A percentile compares a stretch with the other conserved stretches of the same genome.
phyloP scores from a whole-genome alignment of 2,888 invertebrate species.

The Lamproptera curius region DNA sequence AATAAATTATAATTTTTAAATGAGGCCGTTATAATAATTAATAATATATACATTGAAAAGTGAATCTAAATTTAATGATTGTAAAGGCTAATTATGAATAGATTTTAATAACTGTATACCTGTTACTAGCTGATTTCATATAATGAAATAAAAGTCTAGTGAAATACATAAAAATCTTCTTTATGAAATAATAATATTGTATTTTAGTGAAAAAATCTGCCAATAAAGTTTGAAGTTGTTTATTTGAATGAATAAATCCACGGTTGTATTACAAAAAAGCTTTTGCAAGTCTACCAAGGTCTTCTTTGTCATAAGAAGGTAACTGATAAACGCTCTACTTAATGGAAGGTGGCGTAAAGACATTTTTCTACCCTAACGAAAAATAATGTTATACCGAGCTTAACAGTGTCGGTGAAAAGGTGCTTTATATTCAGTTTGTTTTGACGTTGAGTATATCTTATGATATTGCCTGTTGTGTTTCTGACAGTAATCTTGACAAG shows the following conservation, averaged over 20 bases:
- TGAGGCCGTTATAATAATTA: no score
- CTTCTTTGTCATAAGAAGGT: constrained; percentile 20
- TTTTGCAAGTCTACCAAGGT: constrained; percentile 17
- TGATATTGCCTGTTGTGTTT: constrained; percentile 21
- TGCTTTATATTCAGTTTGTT: constrained; percentile 22
- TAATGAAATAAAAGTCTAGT: no score
- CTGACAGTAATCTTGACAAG: constrained; percentile 18
- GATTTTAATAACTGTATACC: no score
- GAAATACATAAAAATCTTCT: no score
- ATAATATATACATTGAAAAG: no score
- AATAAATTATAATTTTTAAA: no score
- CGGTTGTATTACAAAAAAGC: constrained; percentile 17
- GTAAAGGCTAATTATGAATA: no score
- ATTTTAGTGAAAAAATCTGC: constrained; percentile 1
- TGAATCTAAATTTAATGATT: no score
- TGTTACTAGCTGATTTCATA: no score
- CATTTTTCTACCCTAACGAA: constrained; percentile 22
- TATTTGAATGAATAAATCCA: constrained; percentile 6
- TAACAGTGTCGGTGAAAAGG: constrained; percentile 22
- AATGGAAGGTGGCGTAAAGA: constrained; percentile 22
- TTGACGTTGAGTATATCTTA: constrained; percentile 22
- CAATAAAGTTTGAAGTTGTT: no score
- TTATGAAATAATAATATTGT: constrained; percentile 15
- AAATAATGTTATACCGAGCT: constrained; percentile 22
- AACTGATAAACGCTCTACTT: constrained; percentile 23